A percentile compares a stretch with the other conserved stretches of the same genome.
phyloP scores from a whole-genome alignment of 2,888 invertebrate genomes.

The Imbricaverruca yamaguchii region DNA sequence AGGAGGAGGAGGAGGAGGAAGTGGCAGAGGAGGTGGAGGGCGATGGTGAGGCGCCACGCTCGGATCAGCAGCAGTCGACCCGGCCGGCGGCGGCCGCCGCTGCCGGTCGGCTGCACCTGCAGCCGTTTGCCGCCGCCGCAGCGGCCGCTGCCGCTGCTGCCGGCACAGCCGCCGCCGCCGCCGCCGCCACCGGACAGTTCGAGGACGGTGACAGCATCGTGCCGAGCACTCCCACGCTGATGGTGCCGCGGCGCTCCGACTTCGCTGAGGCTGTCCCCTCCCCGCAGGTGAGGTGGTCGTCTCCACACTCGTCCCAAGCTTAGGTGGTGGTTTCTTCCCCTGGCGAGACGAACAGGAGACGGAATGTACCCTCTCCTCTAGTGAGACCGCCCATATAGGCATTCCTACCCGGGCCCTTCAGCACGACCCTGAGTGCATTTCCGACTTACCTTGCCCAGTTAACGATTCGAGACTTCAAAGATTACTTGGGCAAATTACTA shows the following conservation, averaged over 20 bases:
- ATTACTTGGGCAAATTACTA: no score
- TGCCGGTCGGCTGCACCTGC: background rate
- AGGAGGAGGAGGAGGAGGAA: background rate
- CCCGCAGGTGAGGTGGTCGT: conserved; percentile 57
- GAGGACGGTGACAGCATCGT: conserved; percentile 71
- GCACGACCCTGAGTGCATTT: no score
- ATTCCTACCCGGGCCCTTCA: no score
- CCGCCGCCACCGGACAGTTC: conserved; percentile 57
- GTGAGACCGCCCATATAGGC: no score
- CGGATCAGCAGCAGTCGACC: conserved; percentile 15
- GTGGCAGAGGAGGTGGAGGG: background rate
- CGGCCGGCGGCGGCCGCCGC: conserved; percentile 10
- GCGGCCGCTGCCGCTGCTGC: conserved; percentile 60
- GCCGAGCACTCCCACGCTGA: conserved; percentile 80
- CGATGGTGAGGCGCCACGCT: background rate
- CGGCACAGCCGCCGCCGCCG: conserved; percentile 71
- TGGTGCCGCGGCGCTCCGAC: conserved; percentile 70
- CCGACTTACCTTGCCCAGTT: no score
- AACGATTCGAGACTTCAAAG: no score
- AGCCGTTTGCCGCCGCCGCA: background rate
- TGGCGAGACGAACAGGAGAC: no score
- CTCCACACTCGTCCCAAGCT: no score
- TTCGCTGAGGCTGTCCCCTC: conserved; percentile 89
- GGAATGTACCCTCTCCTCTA: conserved; percentile 6
- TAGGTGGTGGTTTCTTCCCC: no score